Base-by-base conservation (phyloP, 1,140 invertebrate genomes). In the Drosophila auraria region DNA sequence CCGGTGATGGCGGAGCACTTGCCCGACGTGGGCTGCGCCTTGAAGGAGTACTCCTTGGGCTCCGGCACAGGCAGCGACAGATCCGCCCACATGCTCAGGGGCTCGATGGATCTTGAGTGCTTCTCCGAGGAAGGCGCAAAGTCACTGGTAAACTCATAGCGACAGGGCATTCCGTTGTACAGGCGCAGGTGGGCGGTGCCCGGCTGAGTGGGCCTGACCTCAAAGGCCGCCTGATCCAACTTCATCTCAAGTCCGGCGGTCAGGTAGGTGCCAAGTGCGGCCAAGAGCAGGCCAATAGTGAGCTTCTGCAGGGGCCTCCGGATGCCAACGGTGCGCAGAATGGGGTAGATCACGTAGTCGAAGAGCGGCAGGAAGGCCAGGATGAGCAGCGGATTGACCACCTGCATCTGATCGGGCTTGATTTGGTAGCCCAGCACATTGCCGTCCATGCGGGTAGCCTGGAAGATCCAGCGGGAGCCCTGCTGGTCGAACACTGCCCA, bases 381-480 rank as follows among this genome's bases (percentile, higher is more conserved):
- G 51, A 99, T 97, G 5, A 98, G 93, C 1, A 99, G 87, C 0
- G 98, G 97, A 92, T 98, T 98, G 2, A 98, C 87, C 0, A 97
- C 96, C 93, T 97, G 97, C 94, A 99, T 96, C 93, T 99, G 98
- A 93, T 99, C 98, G 0, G 98, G 97, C 74, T 97, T 95, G 12
- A 99, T 94, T 17, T 94, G 94, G 11, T 53, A 72, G 64, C 94
- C 95, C 2, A 95, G 95, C 4, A 98, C 91, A n/a, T 95, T 92
- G 11, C 98, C 97, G 89, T 98, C 94, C 97, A 99, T 98, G 78
- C 96, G 94, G 0, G 96, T 96, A 11, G 98, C 98, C 94, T 99
- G 98, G 71, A 99, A 95, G 0, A 98, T 98, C 98, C 98, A 99
- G 49, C 97, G 95, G 0, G 98, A 99, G 6, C 98, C 98, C 95